Percentiles rank a stretch among this genome's conserved stretches.
These are phyloP conservation scores for Drosophila leontia DNA, from an alignment of 1,140 invertebrate genomes.

Conservation along the genomic window DNA sequence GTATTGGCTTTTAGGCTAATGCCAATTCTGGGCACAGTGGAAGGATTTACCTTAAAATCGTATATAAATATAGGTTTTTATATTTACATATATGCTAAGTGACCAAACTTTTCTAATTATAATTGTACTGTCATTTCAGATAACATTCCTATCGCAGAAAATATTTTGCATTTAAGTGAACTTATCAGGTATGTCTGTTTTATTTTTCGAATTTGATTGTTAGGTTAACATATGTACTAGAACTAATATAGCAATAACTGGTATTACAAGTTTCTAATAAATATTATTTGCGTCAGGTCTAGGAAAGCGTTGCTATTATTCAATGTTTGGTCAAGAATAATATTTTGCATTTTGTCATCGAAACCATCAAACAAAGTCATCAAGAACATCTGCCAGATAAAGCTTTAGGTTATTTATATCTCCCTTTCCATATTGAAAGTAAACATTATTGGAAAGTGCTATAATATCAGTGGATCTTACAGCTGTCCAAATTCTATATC, in stretches of 20 bases:
- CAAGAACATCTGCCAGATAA: background rate
- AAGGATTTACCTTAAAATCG: background rate
- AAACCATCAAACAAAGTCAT: background rate
- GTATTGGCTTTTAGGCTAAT: constrained; percentile 28
- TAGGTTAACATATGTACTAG: background rate
- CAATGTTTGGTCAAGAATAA: background rate
- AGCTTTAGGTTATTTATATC: background rate
- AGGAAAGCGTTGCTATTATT: background rate
- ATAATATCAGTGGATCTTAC: background rate
- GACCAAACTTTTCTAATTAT: background rate
- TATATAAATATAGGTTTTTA: background rate
- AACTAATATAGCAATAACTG: background rate
- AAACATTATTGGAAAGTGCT: constrained; percentile 3
- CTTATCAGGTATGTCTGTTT: background rate
- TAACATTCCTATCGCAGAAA: background rate
- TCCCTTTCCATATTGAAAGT: background rate
- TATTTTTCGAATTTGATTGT: background rate
- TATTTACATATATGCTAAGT: background rate
- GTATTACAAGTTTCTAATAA: background rate
- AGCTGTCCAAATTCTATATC: constrained; percentile 13
- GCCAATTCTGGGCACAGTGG: constrained; percentile 18
- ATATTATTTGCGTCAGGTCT: background rate
- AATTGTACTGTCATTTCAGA: background rate
- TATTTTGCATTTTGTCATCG: background rate
- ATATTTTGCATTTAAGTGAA: background rate